A percentile compares a stretch with the other conserved stretches of the same genome.
These are phyloP conservation scores for Anas bahamensis DNA, from an alignment of 2,797 vertebrate species.

Conservation along the genomic window DNA sequence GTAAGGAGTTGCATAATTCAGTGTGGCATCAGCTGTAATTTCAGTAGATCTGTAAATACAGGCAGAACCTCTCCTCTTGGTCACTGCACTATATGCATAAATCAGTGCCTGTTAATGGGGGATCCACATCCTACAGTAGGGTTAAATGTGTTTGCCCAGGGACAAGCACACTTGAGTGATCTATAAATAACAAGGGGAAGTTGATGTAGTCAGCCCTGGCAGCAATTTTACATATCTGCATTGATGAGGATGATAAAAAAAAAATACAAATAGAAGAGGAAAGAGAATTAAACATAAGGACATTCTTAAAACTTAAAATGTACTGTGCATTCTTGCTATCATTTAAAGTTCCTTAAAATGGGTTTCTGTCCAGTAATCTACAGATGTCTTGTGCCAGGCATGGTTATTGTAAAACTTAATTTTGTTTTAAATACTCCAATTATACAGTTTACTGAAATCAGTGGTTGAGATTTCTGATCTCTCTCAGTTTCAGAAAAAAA, in stretches of 20 bases:
- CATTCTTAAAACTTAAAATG: not conserved
- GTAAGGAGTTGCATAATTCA: not conserved
- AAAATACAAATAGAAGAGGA: not conserved
- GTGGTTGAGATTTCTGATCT: not conserved
- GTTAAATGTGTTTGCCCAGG: not conserved
- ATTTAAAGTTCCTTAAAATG: not conserved
- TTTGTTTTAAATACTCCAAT: not conserved
- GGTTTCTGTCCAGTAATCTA: not conserved
- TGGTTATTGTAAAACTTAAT: constrained; percentile 6
- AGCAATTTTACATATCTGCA: not conserved
- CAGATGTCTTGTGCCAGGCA: not conserved
- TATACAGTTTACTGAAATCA: constrained; percentile 10
- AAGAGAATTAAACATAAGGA: not conserved
- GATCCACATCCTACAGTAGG: not conserved
- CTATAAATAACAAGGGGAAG: not conserved
- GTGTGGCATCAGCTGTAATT: not conserved
- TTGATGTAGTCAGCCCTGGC: not conserved
- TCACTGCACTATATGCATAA: not conserved
- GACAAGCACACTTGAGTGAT: not conserved
- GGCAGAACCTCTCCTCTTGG: not conserved
- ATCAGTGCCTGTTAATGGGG: not conserved
- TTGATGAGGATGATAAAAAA: not conserved
- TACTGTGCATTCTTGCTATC: not conserved
- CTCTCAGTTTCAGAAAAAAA: constrained; percentile 4
- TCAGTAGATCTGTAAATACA: not conserved